Conservation (phyloP, 2,113 vertebrate genomes). For the Aythya baeri region DNA sequence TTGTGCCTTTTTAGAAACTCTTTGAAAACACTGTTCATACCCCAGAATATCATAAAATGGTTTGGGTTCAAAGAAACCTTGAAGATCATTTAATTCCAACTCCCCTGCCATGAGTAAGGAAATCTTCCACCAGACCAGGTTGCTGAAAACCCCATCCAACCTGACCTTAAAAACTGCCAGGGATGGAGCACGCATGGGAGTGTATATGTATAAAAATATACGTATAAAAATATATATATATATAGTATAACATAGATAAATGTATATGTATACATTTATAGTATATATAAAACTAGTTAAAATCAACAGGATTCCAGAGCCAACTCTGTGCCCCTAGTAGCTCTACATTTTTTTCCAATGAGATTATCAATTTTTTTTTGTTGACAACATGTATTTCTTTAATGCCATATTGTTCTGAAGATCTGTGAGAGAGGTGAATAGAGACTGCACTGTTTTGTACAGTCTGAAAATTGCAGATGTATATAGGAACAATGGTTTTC, state of each 20-base stretch:
- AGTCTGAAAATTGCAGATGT: neutral
- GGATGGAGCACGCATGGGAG: too few relatives aligned
- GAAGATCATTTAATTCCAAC: neutral
- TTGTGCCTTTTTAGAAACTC: neutral
- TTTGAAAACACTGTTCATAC: neutral
- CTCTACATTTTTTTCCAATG: neutral
- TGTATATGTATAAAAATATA: too few relatives aligned
- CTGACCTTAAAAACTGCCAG: too few relatives aligned
- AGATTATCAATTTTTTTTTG: neutral
- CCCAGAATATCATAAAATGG: neutral
- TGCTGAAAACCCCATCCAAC: too few relatives aligned
- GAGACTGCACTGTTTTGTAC: neutral
- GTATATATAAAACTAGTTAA: neutral
- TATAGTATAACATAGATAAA: too few relatives aligned
- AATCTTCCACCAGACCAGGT: too few relatives aligned
- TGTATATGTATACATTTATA: too few relatives aligned
- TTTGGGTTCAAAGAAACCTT: neutral
- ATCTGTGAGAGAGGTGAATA: neutral
- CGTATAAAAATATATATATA: too few relatives aligned
- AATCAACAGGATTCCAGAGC: neutral
- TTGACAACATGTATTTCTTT: neutral
- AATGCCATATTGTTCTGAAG: neutral
- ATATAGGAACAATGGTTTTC: neutral
- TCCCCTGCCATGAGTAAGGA: too few relatives aligned
- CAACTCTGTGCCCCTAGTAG: neutral